A percentile compares a stretch with the other conserved stretches of the same genome.
phyloP scores from a whole-genome alignment of 2,113 vertebrate genomes.

The Numenius arquata region DNA sequence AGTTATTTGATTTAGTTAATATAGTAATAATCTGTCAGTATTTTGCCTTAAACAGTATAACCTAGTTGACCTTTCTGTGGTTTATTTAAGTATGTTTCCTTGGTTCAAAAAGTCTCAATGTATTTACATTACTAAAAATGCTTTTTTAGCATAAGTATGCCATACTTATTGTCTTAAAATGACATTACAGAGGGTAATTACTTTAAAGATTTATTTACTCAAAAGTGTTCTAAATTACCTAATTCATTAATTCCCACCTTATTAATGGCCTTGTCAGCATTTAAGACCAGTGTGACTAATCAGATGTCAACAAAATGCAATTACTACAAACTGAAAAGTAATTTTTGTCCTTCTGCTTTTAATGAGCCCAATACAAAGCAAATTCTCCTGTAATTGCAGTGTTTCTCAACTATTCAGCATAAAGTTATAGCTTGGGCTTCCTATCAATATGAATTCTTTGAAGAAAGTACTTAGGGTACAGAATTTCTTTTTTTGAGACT shows the following conservation, averaged over 20 bases:
- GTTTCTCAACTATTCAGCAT: background rate
- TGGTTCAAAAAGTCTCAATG: background rate
- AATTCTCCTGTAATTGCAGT: background rate
- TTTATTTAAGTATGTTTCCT: background rate
- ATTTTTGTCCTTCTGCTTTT: conserved; percentile 29
- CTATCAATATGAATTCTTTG: background rate
- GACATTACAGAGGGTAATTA: background rate
- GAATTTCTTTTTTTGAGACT: background rate
- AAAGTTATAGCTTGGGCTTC: background rate
- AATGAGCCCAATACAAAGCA: conserved; percentile 30
- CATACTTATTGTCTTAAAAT: background rate
- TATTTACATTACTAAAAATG: background rate
- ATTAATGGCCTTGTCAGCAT: conserved; percentile 31
- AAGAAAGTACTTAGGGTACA: background rate
- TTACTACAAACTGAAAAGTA: conserved; percentile 32
- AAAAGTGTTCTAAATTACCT: conserved; percentile 3
- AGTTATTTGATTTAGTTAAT: background rate
- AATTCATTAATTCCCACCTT: conserved; percentile 36
- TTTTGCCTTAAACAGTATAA: background rate
- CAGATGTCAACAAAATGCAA: conserved; percentile 45
- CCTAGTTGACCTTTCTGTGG: background rate
- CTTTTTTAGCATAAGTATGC: background rate
- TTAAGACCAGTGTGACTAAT: conserved; percentile 47
- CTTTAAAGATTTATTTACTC: conserved; percentile 31
- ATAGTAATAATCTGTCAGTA: background rate